Base-by-base conservation (phyloP, 2,113 vertebrate genomes). In the Sphyrna mokarran region DNA sequence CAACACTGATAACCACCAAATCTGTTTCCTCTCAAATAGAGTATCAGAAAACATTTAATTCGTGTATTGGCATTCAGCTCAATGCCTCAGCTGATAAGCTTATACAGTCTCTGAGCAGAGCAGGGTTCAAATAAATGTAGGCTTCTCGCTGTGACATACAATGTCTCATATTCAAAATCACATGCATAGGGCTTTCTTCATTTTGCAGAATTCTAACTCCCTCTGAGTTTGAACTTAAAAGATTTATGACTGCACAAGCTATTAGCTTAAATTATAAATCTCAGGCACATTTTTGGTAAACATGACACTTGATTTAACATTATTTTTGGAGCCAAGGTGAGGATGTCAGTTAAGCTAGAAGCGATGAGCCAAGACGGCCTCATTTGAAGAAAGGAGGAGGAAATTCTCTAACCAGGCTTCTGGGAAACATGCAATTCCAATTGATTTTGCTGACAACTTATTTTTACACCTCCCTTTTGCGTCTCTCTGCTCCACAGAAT, bases 1-100 rank as follows among this genome's bases (percentile, higher is more conserved):
- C 66, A 68, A 68, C 90, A 70, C n/a, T 70, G 93, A 61, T 95
- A 95, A 43, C n/a, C 93, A 94, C 4, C 37, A 72, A 72, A 70
- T 70, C 43, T 69, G 93, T 43, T 95, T 95, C 26, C 63, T 70
- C 40, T 66, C 16, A n/a, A 16, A 10, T 20, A 29, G 14, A 91
- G 89, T 66, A 93, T 63, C 61, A n/a, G 87, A 33, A 23, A 11
- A 61, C 87, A 93, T 40, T 63, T 93, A 66, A 68, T 95, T 95
- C 37, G 72, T 13, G 10, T 68, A 94, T 37, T 95, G 40, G 72
- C 22, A 95, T 95, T 29, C 37, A 72, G 20, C 11, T 26, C 93
- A 95, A 20, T 48, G 68, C 22, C 40, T 70, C 20, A 48, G 66
- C 66, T 40, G 23, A 43, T 48, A 95, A 13, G 23, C 61, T 68